Base-by-base conservation (phyloP, 2,888 invertebrate genomes). In the Caenorhabditis sp. region DNA sequence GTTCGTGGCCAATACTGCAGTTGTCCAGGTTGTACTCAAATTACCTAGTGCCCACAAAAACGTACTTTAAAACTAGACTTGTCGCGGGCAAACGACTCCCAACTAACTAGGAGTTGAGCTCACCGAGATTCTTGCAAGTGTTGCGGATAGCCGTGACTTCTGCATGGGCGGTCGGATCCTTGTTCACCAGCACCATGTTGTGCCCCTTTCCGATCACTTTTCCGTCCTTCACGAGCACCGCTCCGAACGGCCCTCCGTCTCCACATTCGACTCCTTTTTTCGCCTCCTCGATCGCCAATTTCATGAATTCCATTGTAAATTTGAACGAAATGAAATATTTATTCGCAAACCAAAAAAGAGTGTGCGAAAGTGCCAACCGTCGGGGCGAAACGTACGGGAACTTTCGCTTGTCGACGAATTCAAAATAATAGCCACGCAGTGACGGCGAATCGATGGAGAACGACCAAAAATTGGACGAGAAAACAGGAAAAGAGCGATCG, bases 81-180 rank as follows among this genome's bases (percentile, higher is more conserved):
- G n/a, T n/a, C n/a, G n/a, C n/a, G n/a, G n/a, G n/a, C n/a, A n/a
- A n/a, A n/a, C n/a, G n/a, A n/a, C n/a, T n/a, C n/a, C n/a, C n/a
- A n/a, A n/a, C n/a, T n/a, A n/a, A n/a, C n/a, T n/a, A n/a, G n/a
- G n/a, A n/a, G n/a, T n/a, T 17, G 13, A n/a, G 46, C 68, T 30
- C 30, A 74, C 78, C 78, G 24, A 83, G 39, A 43, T 46, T 78
- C 53, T 78, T 65, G 61, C 84, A 81, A 11, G 86, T 83, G 43
- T 83, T 78, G 11, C 86, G 62, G 24, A 87, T 87, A 8, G 84
- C 86, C 0, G 81, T 84, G 13, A 87, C 76, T 55, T 87, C 87
- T 2, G 87, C 87, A 63, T 87, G 87, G 13, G 82, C 81, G 15
- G 87, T 87, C 13, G 87, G 84, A 61, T 87, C 87, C 30, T 86